Evolutionary conservation across 1,140 invertebrate genomes (phyloP), one percentile per base, ranked within the genome.

Genomic region (Himalopsyche phryganea): DNA sequence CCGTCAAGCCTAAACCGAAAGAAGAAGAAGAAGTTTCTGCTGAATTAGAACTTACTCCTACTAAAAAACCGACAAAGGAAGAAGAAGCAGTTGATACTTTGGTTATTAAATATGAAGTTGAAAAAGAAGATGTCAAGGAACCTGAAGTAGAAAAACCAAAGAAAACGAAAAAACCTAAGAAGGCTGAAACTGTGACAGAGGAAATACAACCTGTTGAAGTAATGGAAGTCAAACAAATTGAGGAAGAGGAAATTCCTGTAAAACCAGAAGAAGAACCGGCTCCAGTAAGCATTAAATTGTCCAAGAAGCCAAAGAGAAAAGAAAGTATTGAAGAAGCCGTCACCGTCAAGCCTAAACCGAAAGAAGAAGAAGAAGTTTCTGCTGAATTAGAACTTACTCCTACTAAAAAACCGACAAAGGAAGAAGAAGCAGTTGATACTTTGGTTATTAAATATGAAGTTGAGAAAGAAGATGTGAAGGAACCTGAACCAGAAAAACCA

Each of bases 41-140:
- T 40, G 15, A 40, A 11, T 15, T 53, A 32, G 40, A 44, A 44
- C 19, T 11, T 1, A 41, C 13, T n/a, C 32, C 51, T 19, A 36
- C 19, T 36, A 59, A 58, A 32, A 61, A 71, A 50, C 50, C 60
- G 1, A 50, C 65, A 35, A 63, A 71, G 36, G 67, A 68, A 50
- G 56, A 66, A 35, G 57, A 66, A 41, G 60, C 68, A 46, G 69
- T 77, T 61, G 60, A 75, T n/a, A 61, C 57, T 9, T 42, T 71
- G 1, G 71, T 70, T 23, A 71, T 75, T 28, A 49, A 71, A 71
- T 33, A 47, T 46, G 38, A 56, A 56, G 6, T 36, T 15, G n/a
- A 65, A 47, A 65, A 62, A 1, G 67, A 71, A 57, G 57, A 72
- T 56, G 41, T 72, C 9, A 66, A 71, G 46, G 60, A 63, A 45